Evolutionary conservation across 2,797 vertebrate species (phyloP), one percentile per base, ranked within the genome.

Genomic region (Monodelphis domestica): DNA sequence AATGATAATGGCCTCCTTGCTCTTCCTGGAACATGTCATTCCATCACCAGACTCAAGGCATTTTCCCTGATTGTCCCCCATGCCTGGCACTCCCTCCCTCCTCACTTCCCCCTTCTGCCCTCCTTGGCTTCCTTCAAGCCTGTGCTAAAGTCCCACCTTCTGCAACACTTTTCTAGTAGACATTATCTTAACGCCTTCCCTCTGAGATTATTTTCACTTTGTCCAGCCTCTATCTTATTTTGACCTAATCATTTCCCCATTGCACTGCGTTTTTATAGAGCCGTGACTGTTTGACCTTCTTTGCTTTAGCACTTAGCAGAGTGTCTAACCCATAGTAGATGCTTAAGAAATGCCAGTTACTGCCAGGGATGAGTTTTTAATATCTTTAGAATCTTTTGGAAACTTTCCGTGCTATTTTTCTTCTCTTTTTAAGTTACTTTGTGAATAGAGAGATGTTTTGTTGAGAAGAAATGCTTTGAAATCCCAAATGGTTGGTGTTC

Each of bases 381-480:
- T 78, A 38, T 28, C 93, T 54, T 52, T 45, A 95, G 88, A 54
- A 94, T 38, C 57, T 92, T 93, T 91, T 14, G 57, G 93, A 96
- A 94, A 90, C 38, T 94, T 93, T 91, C 88, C 88, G 93, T 96
- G 90, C 90, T 93, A 30, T 94, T 95, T 95, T 95, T 11, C 53
- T 87, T 96, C 95, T 97, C 54, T 93, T 96, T 97, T 96, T 93
- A 94, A 87, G 84, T 95, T 95, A 89, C 45, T 88, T 95, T 93
- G 96, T 95, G 95, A 96, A 97, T 94, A 97, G 91, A 91, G 96
- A 97, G 89, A 94, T 91, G 87, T 96, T 97, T 97, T 91, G 55
- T 91, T 95, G 96, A 97, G 95, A 95, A 97, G 92, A 97, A 97
- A 95, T 95, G 53, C 95, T 97, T 97, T 95, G 94, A 97, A 97